Evolutionary conservation across 2,888 invertebrate genomes (phyloP), one percentile per base, ranked within the genome.

Genomic region (Drosophila yooni): DNA sequence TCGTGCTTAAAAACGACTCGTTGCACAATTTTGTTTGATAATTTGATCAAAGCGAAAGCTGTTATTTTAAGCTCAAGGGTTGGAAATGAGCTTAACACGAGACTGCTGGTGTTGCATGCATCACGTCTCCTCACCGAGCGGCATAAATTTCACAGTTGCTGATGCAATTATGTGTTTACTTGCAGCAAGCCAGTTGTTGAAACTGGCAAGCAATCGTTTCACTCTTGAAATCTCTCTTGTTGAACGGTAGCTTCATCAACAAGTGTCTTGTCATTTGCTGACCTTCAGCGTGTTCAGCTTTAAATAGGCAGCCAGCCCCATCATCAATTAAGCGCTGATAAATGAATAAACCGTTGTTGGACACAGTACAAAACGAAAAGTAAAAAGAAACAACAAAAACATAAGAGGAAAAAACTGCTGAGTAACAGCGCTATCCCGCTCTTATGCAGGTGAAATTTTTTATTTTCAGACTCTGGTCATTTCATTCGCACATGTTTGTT

Each of bases 41-140:
- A 79, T 74, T 80, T 72, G 64, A 79, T 79, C 81, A 73, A 81
- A 81, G 83, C 71, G 69, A 81, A 81, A 74, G 73, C 70, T 67
- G 36, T 36, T 79, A 76, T 73, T 70, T 78, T 43, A 57, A 78
- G 62, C 64, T 27, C 25, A 64, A 72, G 72, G 73, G 78, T 66
- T 66, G 77, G 38, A n/a, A 8, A 36, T 56, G 27, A 13, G 13
- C 13, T 38, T 36, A 54, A 21, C 27, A 40, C 34, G 54, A 52
- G 56, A 27, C 56, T 43, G 48, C 48, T 67, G 56, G 43, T 31
- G 21, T 34, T 59, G 31, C 21, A 15, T 56, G 53, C 36, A 53
- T 57, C 60, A 65, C 52, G 56, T 70, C 36, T 31, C 13, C 31
- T 29, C 38, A 31, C 60, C 33, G 5, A 64, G 3, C 61, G 56